phyloP scores from a whole-genome alignment of 1,140 invertebrate species.

The Rhyzopertha dominica region DNA sequence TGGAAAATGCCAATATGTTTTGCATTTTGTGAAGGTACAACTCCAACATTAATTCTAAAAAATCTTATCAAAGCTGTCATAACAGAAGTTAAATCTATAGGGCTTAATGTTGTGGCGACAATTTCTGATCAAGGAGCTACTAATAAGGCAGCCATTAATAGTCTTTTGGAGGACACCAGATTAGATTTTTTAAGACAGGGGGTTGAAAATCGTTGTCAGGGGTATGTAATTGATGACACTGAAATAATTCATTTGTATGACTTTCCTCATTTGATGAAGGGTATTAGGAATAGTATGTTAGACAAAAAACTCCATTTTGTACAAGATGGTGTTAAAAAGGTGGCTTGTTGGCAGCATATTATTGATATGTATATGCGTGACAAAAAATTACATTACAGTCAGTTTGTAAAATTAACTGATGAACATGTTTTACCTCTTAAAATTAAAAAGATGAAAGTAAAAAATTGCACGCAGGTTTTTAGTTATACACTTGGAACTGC shows the following conservation, averaged over 20 bases:
- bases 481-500: constrained; percentile 10
- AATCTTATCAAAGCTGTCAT: no score
- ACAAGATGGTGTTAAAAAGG: background rate
- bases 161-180: constrained; percentile 1
- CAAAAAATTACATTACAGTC: constrained; percentile 1
- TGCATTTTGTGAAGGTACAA: no score
- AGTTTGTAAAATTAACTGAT: constrained; percentile 15
- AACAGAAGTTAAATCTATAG: no score
- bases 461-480: constrained; percentile 19
- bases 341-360: constrained; percentile 16
- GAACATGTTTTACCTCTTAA: constrained; percentile 15
- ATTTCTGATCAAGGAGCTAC: constrained; percentile 13
- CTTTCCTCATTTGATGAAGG: constrained; percentile 21
- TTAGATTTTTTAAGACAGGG: background rate
- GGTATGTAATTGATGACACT: constrained; percentile 16
- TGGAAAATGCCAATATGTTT: no score
- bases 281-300: constrained; percentile 19
- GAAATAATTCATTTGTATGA: constrained; percentile 20
- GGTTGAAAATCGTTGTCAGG: constrained; percentile 9
- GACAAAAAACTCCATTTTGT: constrained; percentile 16
- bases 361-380: constrained; percentile 9
- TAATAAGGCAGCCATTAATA: constrained; percentile 14
- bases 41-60: no score
- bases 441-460: constrained; percentile 22
- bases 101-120: constrained; percentile 12